Conservation (phyloP, 2,888 invertebrate species). For the Hedychridium roseum region DNA sequence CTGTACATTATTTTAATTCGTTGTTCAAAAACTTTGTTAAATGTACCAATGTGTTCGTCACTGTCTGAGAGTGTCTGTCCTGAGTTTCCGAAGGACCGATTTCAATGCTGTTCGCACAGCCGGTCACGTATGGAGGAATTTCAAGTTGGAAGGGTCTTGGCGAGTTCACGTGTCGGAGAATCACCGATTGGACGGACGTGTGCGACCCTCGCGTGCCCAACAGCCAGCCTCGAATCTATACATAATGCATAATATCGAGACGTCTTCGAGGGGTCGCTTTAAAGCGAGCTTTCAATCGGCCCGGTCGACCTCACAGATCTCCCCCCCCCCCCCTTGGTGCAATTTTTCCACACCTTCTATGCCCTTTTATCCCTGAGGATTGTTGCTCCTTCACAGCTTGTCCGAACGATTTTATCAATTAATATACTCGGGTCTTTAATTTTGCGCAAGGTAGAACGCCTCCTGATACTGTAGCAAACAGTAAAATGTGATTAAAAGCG, state of each 20-base stretch:
- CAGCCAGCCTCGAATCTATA: slow-evolving; percentile 52
- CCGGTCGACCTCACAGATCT: slow-evolving; percentile 17
- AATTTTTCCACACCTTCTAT: slow-evolving; percentile 5
- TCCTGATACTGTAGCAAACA: no score
- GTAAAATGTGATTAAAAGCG: no score
- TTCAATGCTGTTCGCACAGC: no score
- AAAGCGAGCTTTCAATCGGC: slow-evolving; percentile 59
- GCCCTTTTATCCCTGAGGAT: slow-evolving; percentile 2
- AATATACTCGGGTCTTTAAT: no score
- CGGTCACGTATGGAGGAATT: no score
- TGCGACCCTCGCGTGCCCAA: slow-evolving; percentile 52
- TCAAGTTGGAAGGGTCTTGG: slow-evolving; percentile 33
- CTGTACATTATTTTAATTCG: no score
- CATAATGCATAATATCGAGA: slow-evolving; percentile 59
- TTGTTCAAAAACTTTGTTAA: no score
- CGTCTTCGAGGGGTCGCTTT: slow-evolving; percentile 55
- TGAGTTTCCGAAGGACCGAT: slow-evolving; percentile 24
- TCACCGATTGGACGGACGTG: slow-evolving; percentile 25
- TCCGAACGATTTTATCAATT: no score
- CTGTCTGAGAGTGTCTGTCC: no score
- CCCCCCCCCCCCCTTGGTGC: slow-evolving; percentile 8
- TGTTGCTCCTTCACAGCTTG: no score
- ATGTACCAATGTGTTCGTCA: no score
- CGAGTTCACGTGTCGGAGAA: slow-evolving; percentile 37
- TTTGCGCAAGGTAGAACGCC: no score